These are phyloP conservation scores for Melieria omissa DNA, from an alignment of 2,888 invertebrate species.

Conservation along the genomic window DNA sequence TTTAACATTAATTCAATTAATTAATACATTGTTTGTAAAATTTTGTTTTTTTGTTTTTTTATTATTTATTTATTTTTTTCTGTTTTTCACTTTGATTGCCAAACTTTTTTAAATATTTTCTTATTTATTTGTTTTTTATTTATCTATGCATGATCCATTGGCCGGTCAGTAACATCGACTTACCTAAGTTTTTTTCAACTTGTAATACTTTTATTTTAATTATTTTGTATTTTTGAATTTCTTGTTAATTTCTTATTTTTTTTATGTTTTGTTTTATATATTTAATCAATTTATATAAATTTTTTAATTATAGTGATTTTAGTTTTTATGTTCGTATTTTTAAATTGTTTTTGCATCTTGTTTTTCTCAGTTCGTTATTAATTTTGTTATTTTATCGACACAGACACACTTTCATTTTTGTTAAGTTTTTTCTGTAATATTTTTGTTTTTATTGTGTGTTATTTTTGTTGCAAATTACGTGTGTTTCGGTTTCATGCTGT, in stretches of 20 bases:
- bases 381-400: not conserved
- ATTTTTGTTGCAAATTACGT: conserved; percentile 1
- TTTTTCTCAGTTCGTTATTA: too few relatives aligned
- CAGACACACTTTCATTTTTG: not conserved
- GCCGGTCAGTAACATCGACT: too few relatives aligned
- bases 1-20: too few relatives aligned
- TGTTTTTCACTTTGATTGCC: not conserved
- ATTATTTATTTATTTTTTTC: too few relatives aligned
- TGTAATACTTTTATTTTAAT: not conserved
- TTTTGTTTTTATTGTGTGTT: not conserved
- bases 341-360: too few relatives aligned
- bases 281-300: too few relatives aligned
- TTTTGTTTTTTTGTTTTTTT: too few relatives aligned
- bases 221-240: not conserved
- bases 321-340: too few relatives aligned
- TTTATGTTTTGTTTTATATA: not conserved
- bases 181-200: not conserved
- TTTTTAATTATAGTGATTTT: too few relatives aligned
- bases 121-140: not conserved
- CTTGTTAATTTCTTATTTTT: not conserved
- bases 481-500: not conserved
- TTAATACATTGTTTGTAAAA: too few relatives aligned
- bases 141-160: too few relatives aligned
- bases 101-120: not conserved
- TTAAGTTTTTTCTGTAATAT: not conserved